A percentile compares a stretch with the other conserved stretches of the same genome.
Evolutionary conservation across 2,113 vertebrate species (phyloP).

Genomic region (Shinisaurus crocodilurus): DNA sequence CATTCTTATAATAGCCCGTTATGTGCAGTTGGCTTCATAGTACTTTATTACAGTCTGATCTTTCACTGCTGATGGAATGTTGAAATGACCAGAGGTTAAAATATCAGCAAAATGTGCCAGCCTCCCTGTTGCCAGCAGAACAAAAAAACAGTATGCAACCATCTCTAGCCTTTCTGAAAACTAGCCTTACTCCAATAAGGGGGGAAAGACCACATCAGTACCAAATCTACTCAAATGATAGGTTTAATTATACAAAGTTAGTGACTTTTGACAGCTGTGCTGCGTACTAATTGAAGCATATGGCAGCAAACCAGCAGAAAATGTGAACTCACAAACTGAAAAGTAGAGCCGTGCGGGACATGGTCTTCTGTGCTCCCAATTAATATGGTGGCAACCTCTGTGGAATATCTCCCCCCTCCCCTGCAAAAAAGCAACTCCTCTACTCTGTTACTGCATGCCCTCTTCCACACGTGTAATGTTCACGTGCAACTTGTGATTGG

Average conservation of each 20-base stretch:
- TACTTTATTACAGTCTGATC: background rate
- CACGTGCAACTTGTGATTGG: background rate
- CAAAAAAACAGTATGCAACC: background rate
- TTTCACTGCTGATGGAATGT: background rate
- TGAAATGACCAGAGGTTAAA: slow-evolving; percentile 11
- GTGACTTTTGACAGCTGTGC: background rate
- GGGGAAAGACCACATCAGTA: background rate
- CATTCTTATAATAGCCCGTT: slow-evolving; percentile 2
- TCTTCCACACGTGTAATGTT: too few species aligned
- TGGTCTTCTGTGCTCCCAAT: background rate
- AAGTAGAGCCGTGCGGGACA: background rate
- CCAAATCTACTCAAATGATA: background rate
- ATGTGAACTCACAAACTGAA: background rate
- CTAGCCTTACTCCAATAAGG: background rate
- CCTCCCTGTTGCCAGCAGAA: background rate
- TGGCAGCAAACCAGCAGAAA: background rate
- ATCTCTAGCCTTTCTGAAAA: background rate
- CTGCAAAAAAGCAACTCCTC: background rate
- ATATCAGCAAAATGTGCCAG: background rate
- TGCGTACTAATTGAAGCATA: slow-evolving; percentile 18
- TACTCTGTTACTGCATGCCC: background rate
- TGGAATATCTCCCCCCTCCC: background rate
- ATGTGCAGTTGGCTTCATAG: background rate
- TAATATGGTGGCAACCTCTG: background rate
- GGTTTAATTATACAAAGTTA: background rate